Base-by-base conservation (phyloP, 2,113 vertebrate genomes). In the Elephantulus edwardii region DNA sequence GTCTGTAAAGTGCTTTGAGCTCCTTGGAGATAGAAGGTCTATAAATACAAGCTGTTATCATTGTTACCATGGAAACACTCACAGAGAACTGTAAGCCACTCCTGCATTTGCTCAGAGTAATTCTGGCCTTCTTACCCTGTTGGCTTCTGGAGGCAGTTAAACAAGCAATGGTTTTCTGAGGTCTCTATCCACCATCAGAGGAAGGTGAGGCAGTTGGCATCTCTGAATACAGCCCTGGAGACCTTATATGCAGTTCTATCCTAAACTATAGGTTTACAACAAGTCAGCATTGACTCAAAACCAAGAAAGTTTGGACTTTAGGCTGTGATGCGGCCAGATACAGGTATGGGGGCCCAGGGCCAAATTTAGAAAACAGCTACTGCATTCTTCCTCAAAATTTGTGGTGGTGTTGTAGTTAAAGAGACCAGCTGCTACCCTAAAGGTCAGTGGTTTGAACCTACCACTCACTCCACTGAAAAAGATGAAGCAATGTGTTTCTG, bases 1-100 rank as follows among this genome's bases (percentile, higher is more conserved):
- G 89, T 93, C 92, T 94, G 64, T 62, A 83, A 89, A 93, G 95
- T 62, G 85, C 94, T 95, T 85, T 93, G 92, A 91, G 93, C 93
- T 96, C 95, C 95, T 95, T 95, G 94, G 96, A 95, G 94, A 96
- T 95, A 94, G 77, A 94, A 72, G 44, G 60, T 85, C 96, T 96
- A 96, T 95, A 96, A 96, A 96, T 96, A 94, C 60, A 91, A 96
- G 91, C 94, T 94, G 94, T 92, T 95, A 95, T 96, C 89, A 89
- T 79, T 75, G 92, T 96, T 82, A 38, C 94, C 93, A 93, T 95
- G 93, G 96, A 91, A 94, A 96, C 93, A 70, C 66, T 93, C 84
- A 54, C 70, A 72, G 93, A 91, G 64, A 80, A 40, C 86, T 74
- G n/a, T 35, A 58, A 83, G 94, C 66, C n/a, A 26, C 80, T 62